Percentiles rank a stretch among this genome's conserved stretches.
These are phyloP conservation scores for Polymixis lichenea DNA, from an alignment of 2,888 invertebrate species.

Conservation along the genomic window DNA sequence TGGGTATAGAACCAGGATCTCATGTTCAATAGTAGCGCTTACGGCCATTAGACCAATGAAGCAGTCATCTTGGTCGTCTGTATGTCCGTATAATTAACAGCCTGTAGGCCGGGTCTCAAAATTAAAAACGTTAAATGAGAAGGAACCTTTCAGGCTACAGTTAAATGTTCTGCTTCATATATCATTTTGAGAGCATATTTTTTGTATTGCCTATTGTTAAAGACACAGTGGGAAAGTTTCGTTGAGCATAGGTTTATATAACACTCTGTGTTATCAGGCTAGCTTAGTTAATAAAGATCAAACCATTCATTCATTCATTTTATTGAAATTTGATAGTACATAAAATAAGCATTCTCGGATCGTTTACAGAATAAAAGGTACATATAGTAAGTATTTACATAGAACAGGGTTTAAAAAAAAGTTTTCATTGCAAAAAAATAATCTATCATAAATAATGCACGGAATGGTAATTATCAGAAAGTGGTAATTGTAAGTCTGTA, in stretches of 20 bases:
- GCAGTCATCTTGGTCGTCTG: neutral
- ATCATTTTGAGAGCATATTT: neutral
- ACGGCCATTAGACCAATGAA: neutral
- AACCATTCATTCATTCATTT: slow-evolving; percentile 15
- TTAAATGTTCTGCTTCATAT: neutral
- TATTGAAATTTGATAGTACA: slow-evolving; percentile 21
- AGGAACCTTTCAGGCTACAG: neutral
- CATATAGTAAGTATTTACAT: neutral
- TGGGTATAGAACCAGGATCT: neutral
- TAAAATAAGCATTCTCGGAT: neutral
- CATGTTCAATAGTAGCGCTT: neutral
- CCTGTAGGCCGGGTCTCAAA: too few relatives aligned
- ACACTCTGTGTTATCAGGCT: neutral
- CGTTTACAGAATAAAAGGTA: neutral
- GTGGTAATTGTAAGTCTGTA: too few relatives aligned
- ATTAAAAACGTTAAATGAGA: too few relatives aligned
- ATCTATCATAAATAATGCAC: neutral
- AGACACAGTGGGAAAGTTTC: neutral
- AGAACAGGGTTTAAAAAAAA: slow-evolving; percentile 2
- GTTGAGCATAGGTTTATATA: neutral
- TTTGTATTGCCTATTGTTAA: neutral
- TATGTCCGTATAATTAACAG: neutral
- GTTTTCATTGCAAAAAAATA: neutral
- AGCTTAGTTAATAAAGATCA: slow-evolving; percentile 15
- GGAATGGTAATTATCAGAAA: neutral